Evolutionary conservation across 2,888 invertebrate genomes (phyloP).

Genomic region (Epinotia demarniana): DNA sequence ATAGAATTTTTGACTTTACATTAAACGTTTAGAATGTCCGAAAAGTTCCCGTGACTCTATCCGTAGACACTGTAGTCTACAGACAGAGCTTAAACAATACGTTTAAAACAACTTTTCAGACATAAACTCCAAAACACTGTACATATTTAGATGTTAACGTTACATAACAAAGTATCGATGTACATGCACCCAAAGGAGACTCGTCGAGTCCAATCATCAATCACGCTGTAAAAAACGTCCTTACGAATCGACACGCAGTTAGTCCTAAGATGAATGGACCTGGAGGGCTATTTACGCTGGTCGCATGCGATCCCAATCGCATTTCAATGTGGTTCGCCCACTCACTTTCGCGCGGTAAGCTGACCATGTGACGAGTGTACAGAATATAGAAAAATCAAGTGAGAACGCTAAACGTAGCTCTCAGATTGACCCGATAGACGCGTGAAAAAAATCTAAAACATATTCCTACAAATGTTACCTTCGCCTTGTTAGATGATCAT

Average conservation of each 20-base stretch:
- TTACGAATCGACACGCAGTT: conserved; percentile 23
- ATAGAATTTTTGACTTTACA: too few relatives aligned
- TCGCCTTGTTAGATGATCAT: too few relatives aligned
- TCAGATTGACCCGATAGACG: neutral
- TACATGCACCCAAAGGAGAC: neutral
- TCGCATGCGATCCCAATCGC: neutral
- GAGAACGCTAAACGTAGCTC: neutral
- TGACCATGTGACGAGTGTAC: neutral
- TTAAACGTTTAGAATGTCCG: too few relatives aligned
- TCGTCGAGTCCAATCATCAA: conserved; percentile 8
- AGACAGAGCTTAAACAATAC: too few relatives aligned
- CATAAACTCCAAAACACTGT: too few relatives aligned
- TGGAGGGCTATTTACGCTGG: neutral
- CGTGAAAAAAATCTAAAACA: neutral
- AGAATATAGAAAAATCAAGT: neutral
- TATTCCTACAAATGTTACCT: too few relatives aligned
- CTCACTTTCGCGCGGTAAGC: too few relatives aligned
- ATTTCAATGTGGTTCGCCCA: neutral
- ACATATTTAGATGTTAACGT: too few relatives aligned
- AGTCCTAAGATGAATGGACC: conserved; percentile 24
- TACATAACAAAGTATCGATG: neutral
- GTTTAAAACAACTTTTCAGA: too few relatives aligned
- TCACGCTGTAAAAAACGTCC: conserved; percentile 27
- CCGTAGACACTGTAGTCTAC: too few relatives aligned
- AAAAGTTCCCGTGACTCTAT: too few relatives aligned